Evolutionary conservation across 1,140 invertebrate genomes (phyloP), one percentile per base, ranked within the genome.

Genomic region (Adelges cooleyi): DNA sequence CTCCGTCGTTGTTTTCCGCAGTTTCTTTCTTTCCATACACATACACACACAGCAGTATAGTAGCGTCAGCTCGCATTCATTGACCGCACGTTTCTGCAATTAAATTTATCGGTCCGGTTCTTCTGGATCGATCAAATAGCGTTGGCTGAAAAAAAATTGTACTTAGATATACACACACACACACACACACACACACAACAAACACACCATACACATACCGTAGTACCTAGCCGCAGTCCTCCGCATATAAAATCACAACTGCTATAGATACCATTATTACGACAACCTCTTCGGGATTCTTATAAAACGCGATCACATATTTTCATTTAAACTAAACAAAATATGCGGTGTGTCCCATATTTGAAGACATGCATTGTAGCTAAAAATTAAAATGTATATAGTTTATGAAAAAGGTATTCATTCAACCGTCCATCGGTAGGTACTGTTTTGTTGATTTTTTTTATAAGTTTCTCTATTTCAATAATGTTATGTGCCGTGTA

Each of bases 91-190:
- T 59, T 59, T 59, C 23, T 44, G 53, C 53, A 59, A 59, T 59
- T 59, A 59, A 59, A 59, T 59, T 59, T 59, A 59, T 59, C 53
- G 53, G 53, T 59, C 53, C 53, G 53, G 53, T 59, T 59, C 25
- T 59, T 59, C 53, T 59, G 53, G 53, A 59, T 59, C 38, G 53
- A 59, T 59, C 53, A 44, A 59, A 59, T 27, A 44, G 22, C 23
- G 38, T 44, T 25, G 53, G 38, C 22, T 18, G 53, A 59, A 44
- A 25, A 44, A 38, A 18, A 59, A 44, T n/a, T n/a, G n/a, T n/a
- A n/a, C n/a, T n/a, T n/a, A n/a, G 4, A 9, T 59, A 10, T 17
- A 22, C 33, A 40, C 18, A 53, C 52, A 54, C 52, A 9, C 33
- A 20, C 33, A 11, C 33, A 38, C 2, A 49, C 29, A 13, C 29